Base-by-base conservation (phyloP, 1,140 invertebrate genomes). In the Adoxophyes honmai region DNA sequence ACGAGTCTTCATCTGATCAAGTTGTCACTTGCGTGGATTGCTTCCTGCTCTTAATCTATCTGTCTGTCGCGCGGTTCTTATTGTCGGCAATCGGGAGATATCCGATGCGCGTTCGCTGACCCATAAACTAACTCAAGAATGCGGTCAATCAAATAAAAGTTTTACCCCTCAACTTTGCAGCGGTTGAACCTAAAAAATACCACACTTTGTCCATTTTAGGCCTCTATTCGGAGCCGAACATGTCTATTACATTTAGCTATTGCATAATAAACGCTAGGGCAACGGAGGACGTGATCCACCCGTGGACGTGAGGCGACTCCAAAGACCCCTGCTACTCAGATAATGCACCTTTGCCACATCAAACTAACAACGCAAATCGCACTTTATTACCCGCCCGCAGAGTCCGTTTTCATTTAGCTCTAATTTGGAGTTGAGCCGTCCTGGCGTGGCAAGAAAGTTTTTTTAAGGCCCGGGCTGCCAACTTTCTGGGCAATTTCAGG, bases 211-310 rank as follows among this genome's bases (percentile, higher is more conserved):
- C 42, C 42, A 28, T 48, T 48, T 11, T 18, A 42, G 59, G 59
- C 62, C 57, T 66, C 60, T 60, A 66, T 62, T 64, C 59, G 66
- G 66, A 66, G 57, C 60, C 55, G 62, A 78, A 80, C 74, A 75
- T 77, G 65, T 77, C 75, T 75, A 77, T 81, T 73, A 79, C 72
- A 70, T 78, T 77, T 78, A 75, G 67, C 76, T 78, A 79, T 75
- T 79, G 78, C 77, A 81, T 81, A 81, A 81, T 79, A 81, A 78
- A 81, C 74, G 73, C 57, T 66, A 66, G 59, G 64, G 61, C 75
- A 70, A 63, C 63, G 67, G 52, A 70, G 68, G 73, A 78, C 78
- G 78, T 81, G 78, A 81, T 74, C 73, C 64, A 61, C 64, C 74
- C 70, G 62, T 58, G 42, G 61, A 80, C 77, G 75, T 80, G 77